Conservation (phyloP, 2,113 vertebrate genomes). For the Symphodus melops region DNA sequence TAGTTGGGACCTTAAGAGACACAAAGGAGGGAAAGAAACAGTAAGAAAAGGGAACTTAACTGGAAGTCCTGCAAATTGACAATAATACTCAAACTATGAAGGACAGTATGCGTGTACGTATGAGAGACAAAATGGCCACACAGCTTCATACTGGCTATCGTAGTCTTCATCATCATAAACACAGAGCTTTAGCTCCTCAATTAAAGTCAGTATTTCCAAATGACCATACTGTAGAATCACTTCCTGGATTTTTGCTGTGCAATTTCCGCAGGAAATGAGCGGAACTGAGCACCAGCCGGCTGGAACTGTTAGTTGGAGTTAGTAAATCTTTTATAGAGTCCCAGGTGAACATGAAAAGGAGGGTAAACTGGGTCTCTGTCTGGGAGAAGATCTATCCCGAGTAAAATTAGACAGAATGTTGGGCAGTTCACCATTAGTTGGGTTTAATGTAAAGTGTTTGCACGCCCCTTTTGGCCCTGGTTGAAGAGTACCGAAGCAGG, state of each 20-base stretch:
- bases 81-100: slow-evolving; percentile 74
- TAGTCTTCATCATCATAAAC: slow-evolving; percentile 71
- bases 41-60: slow-evolving; percentile 71
- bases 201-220: slow-evolving; percentile 69
- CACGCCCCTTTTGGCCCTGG: slow-evolving; percentile 64
- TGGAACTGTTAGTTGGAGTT: slow-evolving; percentile 79
- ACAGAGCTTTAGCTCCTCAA: slow-evolving; percentile 59
- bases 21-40: slow-evolving; percentile 66
- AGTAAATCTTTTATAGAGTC: slow-evolving; percentile 73
- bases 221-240: slow-evolving; percentile 63
- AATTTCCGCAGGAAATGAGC: slow-evolving; percentile 46
- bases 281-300: slow-evolving; percentile 69
- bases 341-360: slow-evolving; percentile 70
- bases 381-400: slow-evolving; percentile 48
- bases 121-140: slow-evolving; percentile 65
- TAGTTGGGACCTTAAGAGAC: slow-evolving; percentile 67
- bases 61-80: slow-evolving; percentile 73
- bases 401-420: slow-evolving; percentile 58
- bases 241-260: slow-evolving; percentile 51
- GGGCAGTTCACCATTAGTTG: slow-evolving; percentile 63
- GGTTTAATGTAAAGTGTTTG: slow-evolving; percentile 63
- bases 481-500: slow-evolving; percentile 45
- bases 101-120: slow-evolving; percentile 62
- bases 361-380: slow-evolving; percentile 72
- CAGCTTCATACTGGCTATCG: slow-evolving; percentile 74